These are phyloP conservation scores for Graphium colonna DNA, from an alignment of 2,888 invertebrate genomes.

Conservation along the genomic window DNA sequence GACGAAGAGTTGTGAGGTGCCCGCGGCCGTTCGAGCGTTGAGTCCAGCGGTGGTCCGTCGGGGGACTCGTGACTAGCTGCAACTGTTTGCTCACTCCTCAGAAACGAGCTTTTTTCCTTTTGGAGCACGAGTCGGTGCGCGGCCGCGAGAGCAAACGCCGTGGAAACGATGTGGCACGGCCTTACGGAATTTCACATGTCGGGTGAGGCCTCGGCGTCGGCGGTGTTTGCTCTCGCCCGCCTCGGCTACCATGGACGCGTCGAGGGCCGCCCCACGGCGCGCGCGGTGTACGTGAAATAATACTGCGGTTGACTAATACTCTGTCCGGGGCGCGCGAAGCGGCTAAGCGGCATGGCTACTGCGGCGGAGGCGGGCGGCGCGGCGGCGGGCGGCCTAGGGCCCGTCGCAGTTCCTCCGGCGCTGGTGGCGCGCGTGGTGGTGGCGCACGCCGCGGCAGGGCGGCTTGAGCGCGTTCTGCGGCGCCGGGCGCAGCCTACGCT, in stretches of 20 bases:
- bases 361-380: slow-evolving; percentile 67
- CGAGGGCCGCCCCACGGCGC: slow-evolving; percentile 73
- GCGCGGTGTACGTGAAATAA: slow-evolving; percentile 79
- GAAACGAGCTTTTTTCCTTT: slow-evolving; percentile 76
- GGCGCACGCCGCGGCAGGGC: slow-evolving; percentile 66
- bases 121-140: slow-evolving; percentile 68
- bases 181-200: slow-evolving; percentile 78
- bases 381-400: slow-evolving; percentile 52
- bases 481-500: slow-evolving; percentile 60
- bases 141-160: slow-evolving; percentile 70
- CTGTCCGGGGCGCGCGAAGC: slow-evolving; percentile 76
- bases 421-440: slow-evolving; percentile 67
- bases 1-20: slow-evolving; percentile 25
- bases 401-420: slow-evolving; percentile 73
- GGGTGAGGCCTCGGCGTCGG: slow-evolving; percentile 62
- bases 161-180: slow-evolving; percentile 74
- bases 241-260: slow-evolving; percentile 74
- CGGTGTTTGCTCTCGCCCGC: slow-evolving; percentile 75
- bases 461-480: slow-evolving; percentile 63
- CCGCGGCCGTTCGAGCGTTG: slow-evolving; percentile 27
- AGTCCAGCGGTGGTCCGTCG: slow-evolving; percentile 69
- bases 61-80: slow-evolving; percentile 70
- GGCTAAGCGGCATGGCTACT: slow-evolving; percentile 76
- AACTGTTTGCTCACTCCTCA: slow-evolving; percentile 70
- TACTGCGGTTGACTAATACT: slow-evolving; percentile 81